Base-by-base conservation (phyloP, 2,797 vertebrate genomes). In the Premnoplex brunnescens region DNA sequence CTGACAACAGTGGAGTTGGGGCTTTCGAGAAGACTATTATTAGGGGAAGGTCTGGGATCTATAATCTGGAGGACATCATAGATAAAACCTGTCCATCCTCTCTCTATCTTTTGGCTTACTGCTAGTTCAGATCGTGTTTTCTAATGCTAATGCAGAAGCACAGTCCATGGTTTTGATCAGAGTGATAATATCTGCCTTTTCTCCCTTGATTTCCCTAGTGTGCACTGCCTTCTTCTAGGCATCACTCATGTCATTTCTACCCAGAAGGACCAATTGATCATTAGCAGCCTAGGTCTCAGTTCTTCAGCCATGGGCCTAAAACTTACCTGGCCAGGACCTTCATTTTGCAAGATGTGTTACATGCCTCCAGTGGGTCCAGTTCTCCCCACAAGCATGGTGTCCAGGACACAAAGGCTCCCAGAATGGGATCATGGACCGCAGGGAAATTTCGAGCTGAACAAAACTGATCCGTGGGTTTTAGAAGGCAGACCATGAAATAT, bases 401-500 rank as follows among this genome's bases (percentile, higher is more conserved):
- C 23, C 9, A 8, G 24, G 24, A 18, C 28, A 62, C 39, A 58
- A 73, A 55, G 11, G 2, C 21, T 62, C 32, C 16, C 2, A 2
- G 28, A 26, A 39, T 0, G 1, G 36, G 5, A 11, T 34, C 2
- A 0, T 24, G 51, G 1, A 0, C 52, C 2, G 2, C n/a, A 30
- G 56, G 5, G 39, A 66, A 23, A 13, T 3, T 73, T 10, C 7
- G 24, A 71, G 56, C 17, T 5, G 13, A 71, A n/a, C 6, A 16
- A 30, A 62, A 18, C n/a, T 58, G 49, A 36, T 66, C 39, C 0
- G 0, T 36, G 18, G 22, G 43, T 64, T 27, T 54, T 21, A 30
- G 46, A 58, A 62, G 2, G 18, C 51, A 55, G 66, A 88, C 14
- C 11, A 3, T n/a, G 14, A 86, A 88, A 85, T 73, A 73, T 6